Evolutionary conservation across 1,140 invertebrate species (phyloP), one percentile per base, ranked within the genome.

Genomic region (Wiebesia pumilae): DNA sequence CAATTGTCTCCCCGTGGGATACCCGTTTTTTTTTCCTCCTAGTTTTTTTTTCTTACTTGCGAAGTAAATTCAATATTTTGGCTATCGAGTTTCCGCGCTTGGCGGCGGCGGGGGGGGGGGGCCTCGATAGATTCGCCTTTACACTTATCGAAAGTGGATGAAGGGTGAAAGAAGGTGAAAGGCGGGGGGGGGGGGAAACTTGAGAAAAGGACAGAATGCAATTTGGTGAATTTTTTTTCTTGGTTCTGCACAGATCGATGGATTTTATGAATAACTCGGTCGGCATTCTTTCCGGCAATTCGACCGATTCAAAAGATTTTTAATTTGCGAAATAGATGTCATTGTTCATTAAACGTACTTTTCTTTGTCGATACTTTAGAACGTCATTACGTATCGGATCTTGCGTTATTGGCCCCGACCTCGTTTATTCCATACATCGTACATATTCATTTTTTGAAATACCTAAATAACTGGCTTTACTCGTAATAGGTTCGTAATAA

Each of bases 1-100:
- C 69, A 58, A 84, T 78, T 84, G 73, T 78, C 73, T 40, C 35
- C 1, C 38, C 67, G 21, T 43, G 24, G 10, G 27, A 9, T 43
- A 27, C 24, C 81, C 54, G 21, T 24, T 81, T 67, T 87, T 81
- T 62, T 40, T 69, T 67, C 7, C 30, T 69, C n/a, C 27, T n/a
- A n/a, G n/a, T n/a, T n/a, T n/a, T n/a, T 84, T 87, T 87, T 86
- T 79, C 65, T 88, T 84, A 84, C 69, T 84, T 88, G 88, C 81
- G 33, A 69, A 40, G 86, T 90, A 91, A 91, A 92, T 90, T 90
- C 90, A 91, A 92, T 91, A 92, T 91, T 92, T 92, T 92, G 90
- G 89, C 90, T 91, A 92, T 91, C 91, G 89, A 90, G 84, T 91
- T 92, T 90, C 90, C 80, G 79, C 47, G 33, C 83, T 35, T 83